Percentiles rank a stretch among this genome's conserved stretches.
Evolutionary conservation across 2,797 vertebrate species (phyloP).

Genomic region (Bradypodion ventrale): DNA sequence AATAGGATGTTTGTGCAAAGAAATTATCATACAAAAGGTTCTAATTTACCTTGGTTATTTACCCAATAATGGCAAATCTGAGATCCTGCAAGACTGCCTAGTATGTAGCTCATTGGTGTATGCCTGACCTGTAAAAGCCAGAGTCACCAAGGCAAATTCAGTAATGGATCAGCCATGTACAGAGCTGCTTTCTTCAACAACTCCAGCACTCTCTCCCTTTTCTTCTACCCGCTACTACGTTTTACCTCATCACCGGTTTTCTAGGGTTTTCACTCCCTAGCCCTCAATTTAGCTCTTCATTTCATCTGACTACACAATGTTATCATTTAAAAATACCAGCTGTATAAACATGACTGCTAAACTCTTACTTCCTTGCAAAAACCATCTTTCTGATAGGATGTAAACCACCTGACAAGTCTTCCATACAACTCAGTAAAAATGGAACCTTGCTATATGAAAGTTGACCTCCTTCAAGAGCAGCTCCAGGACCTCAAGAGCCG

Average conservation of each 20-base stretch:
- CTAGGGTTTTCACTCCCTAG: neutral
- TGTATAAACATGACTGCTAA: neutral
- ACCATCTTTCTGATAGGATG: slow-evolving; percentile 69
- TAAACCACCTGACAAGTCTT: slow-evolving; percentile 74
- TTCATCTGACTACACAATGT: neutral
- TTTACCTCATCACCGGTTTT: neutral
- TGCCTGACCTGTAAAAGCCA: neutral
- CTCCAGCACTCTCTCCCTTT: neutral
- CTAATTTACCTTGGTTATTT: neutral
- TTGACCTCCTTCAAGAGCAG: slow-evolving; percentile 80
- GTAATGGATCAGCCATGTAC: neutral
- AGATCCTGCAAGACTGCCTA: neutral
- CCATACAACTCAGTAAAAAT: slow-evolving; percentile 78
- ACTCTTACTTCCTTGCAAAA: slow-evolving; percentile 28
- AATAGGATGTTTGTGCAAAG: neutral
- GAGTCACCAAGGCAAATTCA: neutral
- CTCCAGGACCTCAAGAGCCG: slow-evolving; percentile 82
- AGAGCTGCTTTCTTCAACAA: neutral
- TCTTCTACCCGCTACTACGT: neutral
- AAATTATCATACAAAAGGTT: neutral
- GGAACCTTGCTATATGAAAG: slow-evolving; percentile 83
- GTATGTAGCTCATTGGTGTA: neutral
- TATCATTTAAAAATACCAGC: neutral
- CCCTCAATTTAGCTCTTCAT: neutral
- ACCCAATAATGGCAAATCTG: neutral